Base-by-base conservation (phyloP, 2,113 vertebrate species). In the Lepidiolamprologus cunningtoni region DNA sequence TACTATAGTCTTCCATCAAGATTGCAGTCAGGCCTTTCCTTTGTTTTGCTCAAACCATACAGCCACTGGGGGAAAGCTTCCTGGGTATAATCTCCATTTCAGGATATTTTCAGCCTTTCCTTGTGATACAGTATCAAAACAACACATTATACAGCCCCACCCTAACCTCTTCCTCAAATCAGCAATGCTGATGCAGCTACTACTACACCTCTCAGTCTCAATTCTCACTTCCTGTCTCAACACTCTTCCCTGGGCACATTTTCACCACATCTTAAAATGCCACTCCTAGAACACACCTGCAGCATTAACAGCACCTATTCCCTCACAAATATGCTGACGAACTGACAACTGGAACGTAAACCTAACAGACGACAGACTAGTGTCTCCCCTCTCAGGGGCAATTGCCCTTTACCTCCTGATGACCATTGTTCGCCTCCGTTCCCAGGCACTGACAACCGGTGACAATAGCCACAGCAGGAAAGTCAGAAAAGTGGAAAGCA, bases 381-480 rank as follows among this genome's bases (percentile, higher is more conserved):
- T 80, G 81, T 92, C 78, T 40, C 86, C 92, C 93, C 92, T 93
- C 94, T 91, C 91, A 81, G 68, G 84, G 85, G 84, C 86, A 66
- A 82, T 61, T 92, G 92, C 58, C 94, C 95, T 95, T 94, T 94
- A 92, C 90, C 94, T 95, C 90, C 71, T 33, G 54, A 86, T 93
- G 89, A 91, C 95, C 93, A 96, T 96, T 97, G 96, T 96, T 93
- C 80, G 50, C 86, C 85, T 90, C 83, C 81, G 93, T 97, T 97
- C 96, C 94, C 96, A 96, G 92, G 93, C 85, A 94, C 82, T 88
- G 95, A 95, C 96, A 96, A 96, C 94, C 96, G 95, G 93, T 93
- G 90, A 95, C 95, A 95, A 96, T 95, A 84, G 94, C 71, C 84
- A 58, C 71, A 54, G 87, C 40, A 84, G 90, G 89, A 92, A 91